A percentile compares a stretch with the other conserved stretches of the same genome.
phyloP scores from a whole-genome alignment of 1,140 invertebrate species.

The Drosophila kepulauana region DNA sequence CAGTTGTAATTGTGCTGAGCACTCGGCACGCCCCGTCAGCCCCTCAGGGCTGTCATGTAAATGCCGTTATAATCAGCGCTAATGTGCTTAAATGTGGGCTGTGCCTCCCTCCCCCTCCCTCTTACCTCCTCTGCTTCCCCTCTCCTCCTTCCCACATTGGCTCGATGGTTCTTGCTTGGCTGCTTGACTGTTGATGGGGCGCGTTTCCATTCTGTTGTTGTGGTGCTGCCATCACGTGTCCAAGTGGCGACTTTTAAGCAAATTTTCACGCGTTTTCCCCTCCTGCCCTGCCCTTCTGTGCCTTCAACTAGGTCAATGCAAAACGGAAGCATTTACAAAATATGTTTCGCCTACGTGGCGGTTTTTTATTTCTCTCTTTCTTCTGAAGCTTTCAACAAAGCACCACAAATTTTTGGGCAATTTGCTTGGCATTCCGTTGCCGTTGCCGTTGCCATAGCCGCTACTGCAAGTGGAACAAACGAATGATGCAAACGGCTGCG shows the following conservation, averaged over 20 bases:
- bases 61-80: slow-evolving; percentile 77
- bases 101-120: background rate
- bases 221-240: slow-evolving; percentile 48
- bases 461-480: slow-evolving; percentile 17
- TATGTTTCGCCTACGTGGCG: slow-evolving; percentile 54
- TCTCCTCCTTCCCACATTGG: background rate
- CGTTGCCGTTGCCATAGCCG: background rate
- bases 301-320: slow-evolving; percentile 66
- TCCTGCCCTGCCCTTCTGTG: background rate
- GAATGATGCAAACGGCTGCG: slow-evolving; percentile 25
- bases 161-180: background rate
- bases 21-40: slow-evolving; percentile 8
- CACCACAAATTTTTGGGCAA: slow-evolving; percentile 24
- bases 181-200: background rate
- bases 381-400: slow-evolving; percentile 6
- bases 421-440: slow-evolving; percentile 23
- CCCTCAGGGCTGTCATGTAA: slow-evolving; percentile 67
- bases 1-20: slow-evolving; percentile 17
- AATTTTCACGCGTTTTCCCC: slow-evolving; percentile 11
- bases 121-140: too few relatives aligned
- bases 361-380: background rate
- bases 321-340: slow-evolving; percentile 69
- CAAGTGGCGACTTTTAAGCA: slow-evolving; percentile 48
- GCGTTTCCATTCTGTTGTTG: background rate
- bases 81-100: slow-evolving; percentile 72